Evolutionary conservation across 2,113 vertebrate species (phyloP), one percentile per base, ranked within the genome.

Genomic region (Misgurnus anguillicaudatus): DNA sequence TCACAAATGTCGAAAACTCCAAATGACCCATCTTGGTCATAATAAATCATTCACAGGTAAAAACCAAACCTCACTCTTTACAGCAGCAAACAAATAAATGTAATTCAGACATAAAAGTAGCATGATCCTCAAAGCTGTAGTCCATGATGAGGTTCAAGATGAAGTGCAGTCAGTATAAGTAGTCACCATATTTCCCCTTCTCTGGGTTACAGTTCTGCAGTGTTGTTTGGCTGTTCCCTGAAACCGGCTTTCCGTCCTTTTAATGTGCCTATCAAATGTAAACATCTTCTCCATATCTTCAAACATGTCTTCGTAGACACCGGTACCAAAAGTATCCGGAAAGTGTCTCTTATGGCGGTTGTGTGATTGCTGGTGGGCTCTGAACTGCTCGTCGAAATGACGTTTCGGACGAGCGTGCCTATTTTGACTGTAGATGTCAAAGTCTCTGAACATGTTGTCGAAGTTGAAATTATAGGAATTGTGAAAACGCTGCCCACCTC

Each of bases 251-350:
- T 96, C 95, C 84, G 93, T 93, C 87, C 93, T 91, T 83, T 95
- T 90, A 0, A 90, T 81, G 0, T 94, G 91, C 83, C 91, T 92
- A 86, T 93, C 94, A 76, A 98, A 97, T 0, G 96, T 95, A 90
- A 98, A 99, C 95, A 98, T 97, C 82, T 94, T 94, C 82, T 99
- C 96, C 89, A 96, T 94, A 82, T 98, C 95, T 75, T 98, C 96
- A 88, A 96, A 96, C 86, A 97, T 91, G 69, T 97, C 95, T 83
- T 96, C 95, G 79, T 97, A 96, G 42, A 95, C 77, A 84, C 93
- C 95, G 24, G 93, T 90, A 77, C 94, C 95, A 84, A 98, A 96
- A 42, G 92, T 90, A 73, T 96, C 95, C 76, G 95, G 95, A 83
- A 96, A 95, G 85, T 94, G 93, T 82, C 94, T 94, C 89, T 93